phyloP scores from a whole-genome alignment of 1,140 invertebrate genomes.

The Bombus sylvicola region DNA sequence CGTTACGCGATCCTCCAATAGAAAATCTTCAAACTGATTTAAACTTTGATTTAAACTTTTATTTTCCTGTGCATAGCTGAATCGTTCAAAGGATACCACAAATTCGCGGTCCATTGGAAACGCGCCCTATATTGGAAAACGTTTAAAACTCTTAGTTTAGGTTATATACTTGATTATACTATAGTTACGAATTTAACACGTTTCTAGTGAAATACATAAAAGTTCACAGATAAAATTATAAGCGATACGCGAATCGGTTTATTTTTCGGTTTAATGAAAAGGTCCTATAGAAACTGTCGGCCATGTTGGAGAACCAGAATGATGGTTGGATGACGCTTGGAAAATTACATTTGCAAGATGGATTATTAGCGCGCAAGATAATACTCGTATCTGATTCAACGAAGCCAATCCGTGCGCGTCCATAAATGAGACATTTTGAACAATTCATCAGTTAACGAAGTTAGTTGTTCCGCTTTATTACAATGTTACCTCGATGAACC shows the following conservation, averaged over 20 bases:
- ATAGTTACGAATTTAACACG: no score
- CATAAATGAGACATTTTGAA: neutral
- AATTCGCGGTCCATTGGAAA: neutral
- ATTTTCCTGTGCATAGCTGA: neutral
- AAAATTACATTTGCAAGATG: neutral
- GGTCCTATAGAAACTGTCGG: neutral
- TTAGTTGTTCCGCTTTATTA: no score
- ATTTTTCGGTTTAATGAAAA: neutral
- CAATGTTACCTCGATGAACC: neutral
- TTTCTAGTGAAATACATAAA: no score
- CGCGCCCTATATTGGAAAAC: neutral
- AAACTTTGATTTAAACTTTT: neutral
- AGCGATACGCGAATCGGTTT: neutral
- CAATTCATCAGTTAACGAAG: neutral
- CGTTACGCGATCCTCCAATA: neutral
- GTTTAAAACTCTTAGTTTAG: no score
- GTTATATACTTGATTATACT: no score
- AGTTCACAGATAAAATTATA: neutral
- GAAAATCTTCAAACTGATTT: neutral
- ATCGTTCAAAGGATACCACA: neutral
- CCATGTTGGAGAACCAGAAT: neutral
- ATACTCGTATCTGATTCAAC: neutral
- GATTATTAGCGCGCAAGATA: conserved; percentile 6
- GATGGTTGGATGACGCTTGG: neutral
- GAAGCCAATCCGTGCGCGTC: neutral